Conservation (phyloP, 2,797 vertebrate genomes). For the Harpagifer antarcticus region DNA sequence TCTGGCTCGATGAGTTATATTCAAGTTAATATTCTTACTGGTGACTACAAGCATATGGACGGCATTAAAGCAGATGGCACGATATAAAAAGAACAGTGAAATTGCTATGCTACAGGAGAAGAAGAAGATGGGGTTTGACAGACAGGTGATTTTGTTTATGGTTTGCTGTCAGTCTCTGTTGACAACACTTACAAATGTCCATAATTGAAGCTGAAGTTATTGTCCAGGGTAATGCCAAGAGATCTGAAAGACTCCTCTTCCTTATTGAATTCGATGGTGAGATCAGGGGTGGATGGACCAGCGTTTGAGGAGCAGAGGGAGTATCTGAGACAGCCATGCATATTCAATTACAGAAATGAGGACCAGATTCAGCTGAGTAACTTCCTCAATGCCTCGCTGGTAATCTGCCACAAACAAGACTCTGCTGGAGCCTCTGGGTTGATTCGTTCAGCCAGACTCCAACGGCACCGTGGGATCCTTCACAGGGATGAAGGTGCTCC, state of each 20-base stretch:
- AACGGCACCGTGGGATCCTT: constrained; percentile 31
- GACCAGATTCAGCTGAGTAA: constrained; percentile 54
- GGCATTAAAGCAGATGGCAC: not conserved
- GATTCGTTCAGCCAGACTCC: constrained; percentile 37
- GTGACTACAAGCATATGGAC: constrained; percentile 6
- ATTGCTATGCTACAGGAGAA: not conserved
- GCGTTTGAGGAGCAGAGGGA: constrained; percentile 22
- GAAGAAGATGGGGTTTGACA: not conserved
- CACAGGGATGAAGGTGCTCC: not conserved
- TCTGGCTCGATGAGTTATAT: not conserved
- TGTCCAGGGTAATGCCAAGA: not conserved
- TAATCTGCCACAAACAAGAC: constrained; percentile 24
- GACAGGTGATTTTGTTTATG: not conserved
- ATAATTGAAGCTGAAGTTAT: constrained; percentile 7
- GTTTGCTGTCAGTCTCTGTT: not conserved
- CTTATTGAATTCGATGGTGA: not conserved
- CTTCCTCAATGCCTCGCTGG: not conserved
- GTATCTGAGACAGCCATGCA: constrained; percentile 29
- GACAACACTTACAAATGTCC: not conserved
- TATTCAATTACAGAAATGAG: constrained; percentile 54
- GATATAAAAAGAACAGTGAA: not conserved
- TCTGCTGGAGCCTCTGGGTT: constrained; percentile 35
- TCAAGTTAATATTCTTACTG: not conserved
- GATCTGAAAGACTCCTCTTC: not conserved
- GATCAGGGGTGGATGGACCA: not conserved